A percentile compares a stretch with the other conserved stretches of the same genome.
phyloP scores from a whole-genome alignment of 2,113 vertebrate genomes.

The Circaetus cinerascens region DNA sequence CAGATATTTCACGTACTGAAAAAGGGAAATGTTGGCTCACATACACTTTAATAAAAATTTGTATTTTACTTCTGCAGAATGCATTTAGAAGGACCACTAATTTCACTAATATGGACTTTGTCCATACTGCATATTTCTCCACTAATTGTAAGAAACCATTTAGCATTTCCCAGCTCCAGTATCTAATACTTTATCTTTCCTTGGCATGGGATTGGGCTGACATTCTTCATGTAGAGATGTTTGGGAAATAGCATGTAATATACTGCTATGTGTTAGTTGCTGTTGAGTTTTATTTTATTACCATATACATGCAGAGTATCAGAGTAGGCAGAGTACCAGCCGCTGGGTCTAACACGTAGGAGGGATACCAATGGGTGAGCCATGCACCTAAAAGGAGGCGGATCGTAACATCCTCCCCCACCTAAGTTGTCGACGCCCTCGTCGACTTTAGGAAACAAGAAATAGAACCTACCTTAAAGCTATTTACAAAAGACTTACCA shows the following conservation, averaged over 20 bases:
- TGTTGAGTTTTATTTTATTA: background rate
- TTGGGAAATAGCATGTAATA: background rate
- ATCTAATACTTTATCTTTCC: background rate
- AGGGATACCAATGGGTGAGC: no score
- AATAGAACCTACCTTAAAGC: no score
- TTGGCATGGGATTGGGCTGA: background rate
- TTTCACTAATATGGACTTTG: background rate
- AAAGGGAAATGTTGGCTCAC: background rate
- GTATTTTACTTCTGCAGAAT: background rate
- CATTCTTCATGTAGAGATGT: background rate
- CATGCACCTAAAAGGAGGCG: no score
- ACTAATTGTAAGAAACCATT: background rate
- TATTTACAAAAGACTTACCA: no score
- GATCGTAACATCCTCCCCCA: no score
- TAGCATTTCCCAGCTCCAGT: background rate
- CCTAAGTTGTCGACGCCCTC: no score
- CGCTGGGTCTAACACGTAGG: no score
- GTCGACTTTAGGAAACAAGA: no score
- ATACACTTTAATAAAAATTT: background rate
- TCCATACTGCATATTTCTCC: background rate
- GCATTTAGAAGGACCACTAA: background rate
- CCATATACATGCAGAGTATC: background rate
- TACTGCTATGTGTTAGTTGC: background rate
- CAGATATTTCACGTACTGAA: background rate
- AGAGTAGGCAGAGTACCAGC: background rate